Evolutionary conservation across 1,140 invertebrate genomes (phyloP).

Genomic region (Acyrthosiphon pisum): DNA sequence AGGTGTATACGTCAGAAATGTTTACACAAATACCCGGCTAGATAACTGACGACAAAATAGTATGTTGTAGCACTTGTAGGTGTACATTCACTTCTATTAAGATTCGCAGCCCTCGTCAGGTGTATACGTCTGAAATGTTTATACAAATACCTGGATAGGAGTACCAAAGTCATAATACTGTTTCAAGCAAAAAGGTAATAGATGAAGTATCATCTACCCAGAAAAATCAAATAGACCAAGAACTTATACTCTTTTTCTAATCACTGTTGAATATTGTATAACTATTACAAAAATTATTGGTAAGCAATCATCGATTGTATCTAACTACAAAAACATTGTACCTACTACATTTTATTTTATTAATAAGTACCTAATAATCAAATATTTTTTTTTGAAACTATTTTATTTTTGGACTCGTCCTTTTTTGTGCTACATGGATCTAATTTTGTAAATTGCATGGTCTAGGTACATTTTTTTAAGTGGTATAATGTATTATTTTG

Average conservation of each 20-base stretch:
- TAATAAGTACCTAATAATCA: neutral
- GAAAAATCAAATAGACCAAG: neutral
- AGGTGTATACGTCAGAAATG: neutral
- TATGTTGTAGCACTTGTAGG: conserved; percentile 63
- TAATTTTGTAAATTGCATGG: neutral
- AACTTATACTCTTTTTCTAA: neutral
- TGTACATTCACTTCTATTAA: neutral
- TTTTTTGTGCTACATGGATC: neutral
- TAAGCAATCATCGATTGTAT: neutral
- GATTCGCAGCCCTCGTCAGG: too few species aligned
- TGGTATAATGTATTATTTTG: neutral
- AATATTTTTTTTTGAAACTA: neutral
- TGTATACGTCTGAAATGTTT: neutral
- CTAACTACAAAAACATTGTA: neutral
- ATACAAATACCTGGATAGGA: neutral
- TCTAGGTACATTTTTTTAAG: too few species aligned
- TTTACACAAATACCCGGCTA: neutral
- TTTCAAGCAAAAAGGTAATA: neutral
- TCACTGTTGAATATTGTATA: neutral
- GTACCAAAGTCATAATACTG: neutral
- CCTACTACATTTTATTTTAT: too few species aligned
- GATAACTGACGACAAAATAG: conserved; percentile 82
- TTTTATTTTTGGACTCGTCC: too few species aligned
- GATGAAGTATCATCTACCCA: neutral
- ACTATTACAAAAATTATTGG: neutral